Percentiles rank a stretch among this genome's conserved stretches.
Conservation (phyloP, 2,797 vertebrate genomes). For the Pseudopleuronectes americanus region DNA sequence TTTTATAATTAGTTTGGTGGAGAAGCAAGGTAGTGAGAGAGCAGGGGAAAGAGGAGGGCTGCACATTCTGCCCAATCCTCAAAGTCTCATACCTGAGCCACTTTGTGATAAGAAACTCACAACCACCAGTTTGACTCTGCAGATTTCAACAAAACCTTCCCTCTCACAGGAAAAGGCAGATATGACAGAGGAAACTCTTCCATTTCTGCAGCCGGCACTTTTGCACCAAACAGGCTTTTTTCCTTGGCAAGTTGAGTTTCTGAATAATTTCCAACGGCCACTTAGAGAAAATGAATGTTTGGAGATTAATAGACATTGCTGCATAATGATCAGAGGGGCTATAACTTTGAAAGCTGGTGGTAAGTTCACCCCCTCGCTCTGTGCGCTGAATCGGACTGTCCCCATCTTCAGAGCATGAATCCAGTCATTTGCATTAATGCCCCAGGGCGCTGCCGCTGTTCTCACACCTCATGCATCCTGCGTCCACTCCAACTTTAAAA, state of each 20-base stretch:
- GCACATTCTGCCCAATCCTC: not conserved
- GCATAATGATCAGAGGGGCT: conserved; percentile 21
- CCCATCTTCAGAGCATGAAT: conserved; percentile 12
- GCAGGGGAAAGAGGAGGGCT: conserved; percentile 3
- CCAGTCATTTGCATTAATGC: conserved; percentile 1
- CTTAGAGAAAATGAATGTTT: conserved; percentile 46
- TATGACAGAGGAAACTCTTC: conserved; percentile 24
- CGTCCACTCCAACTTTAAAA: conserved; percentile 9
- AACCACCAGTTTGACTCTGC: not conserved
- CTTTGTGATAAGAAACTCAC: conserved; percentile 24
- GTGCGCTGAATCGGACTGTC: conserved; percentile 12
- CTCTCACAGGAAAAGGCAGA: conserved; percentile 19
- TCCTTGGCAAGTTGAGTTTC: conserved; percentile 33
- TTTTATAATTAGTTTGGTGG: conserved; percentile 53
- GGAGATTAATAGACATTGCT: conserved; percentile 35
- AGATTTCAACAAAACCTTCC: conserved; percentile 33
- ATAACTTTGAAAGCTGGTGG: conserved; percentile 22
- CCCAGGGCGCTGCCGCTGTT: not conserved
- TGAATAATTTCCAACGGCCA: conserved; percentile 49
- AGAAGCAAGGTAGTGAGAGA: conserved; percentile 27
- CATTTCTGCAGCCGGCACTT: conserved; percentile 34
- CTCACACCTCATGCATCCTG: conserved; percentile 7
- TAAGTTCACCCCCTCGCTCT: not conserved
- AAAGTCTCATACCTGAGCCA: conserved; percentile 31
- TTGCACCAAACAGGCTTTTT: conserved; percentile 27